Conservation (phyloP, 92 coral and sea anemone genomes). For the Parazoanthus swiftii region DNA sequence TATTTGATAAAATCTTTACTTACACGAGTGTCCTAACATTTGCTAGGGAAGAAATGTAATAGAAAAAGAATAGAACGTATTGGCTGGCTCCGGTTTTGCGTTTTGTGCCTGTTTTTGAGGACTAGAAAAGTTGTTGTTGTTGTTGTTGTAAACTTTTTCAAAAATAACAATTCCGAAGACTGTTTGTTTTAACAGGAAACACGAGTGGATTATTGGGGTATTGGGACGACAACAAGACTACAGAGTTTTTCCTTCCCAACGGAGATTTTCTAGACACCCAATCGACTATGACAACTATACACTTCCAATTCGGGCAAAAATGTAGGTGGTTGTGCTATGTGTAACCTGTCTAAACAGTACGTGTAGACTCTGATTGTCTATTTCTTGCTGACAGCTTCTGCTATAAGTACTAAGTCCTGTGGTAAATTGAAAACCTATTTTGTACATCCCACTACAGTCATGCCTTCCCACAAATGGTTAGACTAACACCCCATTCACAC, state of each 20-base stretch:
- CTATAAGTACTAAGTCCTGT: too few relatives aligned
- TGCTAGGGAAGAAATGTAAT: too few relatives aligned
- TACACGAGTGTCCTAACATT: background rate
- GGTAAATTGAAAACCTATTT: too few relatives aligned
- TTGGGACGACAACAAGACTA: constrained; percentile 54
- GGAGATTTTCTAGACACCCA: constrained; percentile 57
- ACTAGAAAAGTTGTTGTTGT: too few relatives aligned
- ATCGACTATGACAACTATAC: constrained; percentile 44
- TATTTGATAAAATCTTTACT: background rate
- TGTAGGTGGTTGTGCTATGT: constrained; percentile 45
- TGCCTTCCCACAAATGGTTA: too few relatives aligned
- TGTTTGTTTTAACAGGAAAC: constrained; percentile 42
- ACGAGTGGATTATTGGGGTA: constrained; percentile 67
- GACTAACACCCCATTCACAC: too few relatives aligned
- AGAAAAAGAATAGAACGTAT: too few relatives aligned
- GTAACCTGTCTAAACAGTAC: background rate
- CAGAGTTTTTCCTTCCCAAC: constrained; percentile 64
- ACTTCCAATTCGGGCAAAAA: constrained; percentile 59
- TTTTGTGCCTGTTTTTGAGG: too few relatives aligned
- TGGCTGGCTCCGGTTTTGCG: too few relatives aligned
- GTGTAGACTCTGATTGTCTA: background rate
- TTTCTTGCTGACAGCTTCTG: too few relatives aligned
- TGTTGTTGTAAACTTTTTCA: background rate
- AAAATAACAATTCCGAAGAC: background rate
- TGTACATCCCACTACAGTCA: too few relatives aligned